phyloP scores from a whole-genome alignment of 2,888 invertebrate species.

The Limnephilus auricula region DNA sequence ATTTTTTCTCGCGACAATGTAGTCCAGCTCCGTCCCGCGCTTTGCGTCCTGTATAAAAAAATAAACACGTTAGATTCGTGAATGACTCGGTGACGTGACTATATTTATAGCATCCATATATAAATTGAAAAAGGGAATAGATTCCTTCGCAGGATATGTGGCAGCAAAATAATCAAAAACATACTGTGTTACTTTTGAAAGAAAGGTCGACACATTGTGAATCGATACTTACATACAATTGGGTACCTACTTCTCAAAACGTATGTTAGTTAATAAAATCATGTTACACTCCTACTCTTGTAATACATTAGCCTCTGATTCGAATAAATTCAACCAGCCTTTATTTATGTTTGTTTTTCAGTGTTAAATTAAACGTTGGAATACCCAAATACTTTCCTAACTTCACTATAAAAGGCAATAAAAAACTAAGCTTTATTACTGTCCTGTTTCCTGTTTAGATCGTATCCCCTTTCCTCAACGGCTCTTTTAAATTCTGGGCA shows the following conservation, averaged over 20 bases:
- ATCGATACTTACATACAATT: neutral
- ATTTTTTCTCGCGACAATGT: slow-evolving; percentile 89
- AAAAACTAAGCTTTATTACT: slow-evolving; percentile 33
- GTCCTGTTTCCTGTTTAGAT: slow-evolving; percentile 37
- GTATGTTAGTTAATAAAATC: neutral
- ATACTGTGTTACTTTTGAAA: neutral
- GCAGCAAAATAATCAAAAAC: neutral
- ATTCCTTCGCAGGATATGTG: neutral
- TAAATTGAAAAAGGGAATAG: slow-evolving; percentile 23
- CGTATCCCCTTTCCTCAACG: neutral
- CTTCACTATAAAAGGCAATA: slow-evolving; percentile 35
- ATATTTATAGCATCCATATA: slow-evolving; percentile 43
- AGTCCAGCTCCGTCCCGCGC: slow-evolving; percentile 89
- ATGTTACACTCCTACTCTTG: neutral
- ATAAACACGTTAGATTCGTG: slow-evolving; percentile 51
- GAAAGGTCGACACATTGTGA: neutral
- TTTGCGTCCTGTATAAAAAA: slow-evolving; percentile 81
- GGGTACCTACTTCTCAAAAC: neutral
- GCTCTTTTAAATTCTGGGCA: slow-evolving; percentile 32
- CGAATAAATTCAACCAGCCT: neutral
- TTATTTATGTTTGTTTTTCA: slow-evolving; percentile 27
- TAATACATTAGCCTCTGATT: slow-evolving; percentile 10
- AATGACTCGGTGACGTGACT: slow-evolving; percentile 44
- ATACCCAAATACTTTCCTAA: slow-evolving; percentile 13
- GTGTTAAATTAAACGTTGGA: neutral